These are phyloP conservation scores for Illadopsis cleaveri DNA, from an alignment of 2,113 vertebrate species.

Conservation along the genomic window DNA sequence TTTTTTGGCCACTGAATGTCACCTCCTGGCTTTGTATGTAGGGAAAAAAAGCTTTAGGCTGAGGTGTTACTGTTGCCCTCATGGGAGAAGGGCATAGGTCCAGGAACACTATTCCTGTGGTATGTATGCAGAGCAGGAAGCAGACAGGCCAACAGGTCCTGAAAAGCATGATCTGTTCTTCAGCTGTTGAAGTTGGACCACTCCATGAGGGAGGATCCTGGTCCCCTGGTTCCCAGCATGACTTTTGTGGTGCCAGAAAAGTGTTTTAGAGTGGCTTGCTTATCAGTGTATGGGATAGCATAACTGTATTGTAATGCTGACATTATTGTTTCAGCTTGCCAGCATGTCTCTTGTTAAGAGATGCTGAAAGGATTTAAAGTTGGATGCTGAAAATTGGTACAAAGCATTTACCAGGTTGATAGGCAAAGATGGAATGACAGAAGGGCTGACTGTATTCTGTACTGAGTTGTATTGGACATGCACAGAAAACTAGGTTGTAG, in stretches of 20 bases:
- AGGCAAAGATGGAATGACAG: neutral
- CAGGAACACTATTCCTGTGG: neutral
- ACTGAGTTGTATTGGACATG: neutral
- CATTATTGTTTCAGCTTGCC: neutral
- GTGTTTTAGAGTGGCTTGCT: neutral
- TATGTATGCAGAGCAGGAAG: neutral
- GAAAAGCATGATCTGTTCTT: neutral
- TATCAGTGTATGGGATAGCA: neutral
- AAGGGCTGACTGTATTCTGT: neutral
- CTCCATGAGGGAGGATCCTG: neutral
- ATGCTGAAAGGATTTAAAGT: neutral
- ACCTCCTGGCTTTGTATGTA: neutral
- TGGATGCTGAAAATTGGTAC: neutral
- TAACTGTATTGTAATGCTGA: neutral
- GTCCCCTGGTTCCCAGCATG: neutral
- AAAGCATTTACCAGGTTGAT: neutral
- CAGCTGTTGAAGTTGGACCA: neutral
- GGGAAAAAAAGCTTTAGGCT: neutral
- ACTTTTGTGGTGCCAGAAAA: neutral
- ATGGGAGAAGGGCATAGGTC: fast-evolving
- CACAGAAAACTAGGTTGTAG: fast-evolving
- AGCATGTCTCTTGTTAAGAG: neutral
- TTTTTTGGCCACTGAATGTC: neutral
- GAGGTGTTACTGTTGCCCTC: neutral
- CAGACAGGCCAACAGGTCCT: neutral